Evolutionary conservation across 2,113 vertebrate genomes (phyloP), one percentile per base, ranked within the genome.

Genomic region (Mustelus asterias): DNA sequence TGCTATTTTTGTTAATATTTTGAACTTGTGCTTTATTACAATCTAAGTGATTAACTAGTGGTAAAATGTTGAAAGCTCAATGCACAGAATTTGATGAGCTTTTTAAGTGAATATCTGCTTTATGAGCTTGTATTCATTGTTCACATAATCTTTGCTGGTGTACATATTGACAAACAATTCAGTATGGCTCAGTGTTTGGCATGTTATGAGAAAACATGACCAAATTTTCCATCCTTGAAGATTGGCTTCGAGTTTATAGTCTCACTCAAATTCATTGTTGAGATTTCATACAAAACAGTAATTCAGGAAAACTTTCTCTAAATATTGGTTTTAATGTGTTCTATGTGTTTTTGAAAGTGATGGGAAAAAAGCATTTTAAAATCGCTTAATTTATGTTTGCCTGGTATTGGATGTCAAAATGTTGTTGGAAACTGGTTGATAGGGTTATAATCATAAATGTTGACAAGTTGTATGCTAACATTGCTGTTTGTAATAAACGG

Each of bases 381-480:
- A 86, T 8, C 41, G 3, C 22, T 18, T 16, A 67, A 37, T n/a
- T 86, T 86, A 44, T 86, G 83, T 41, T 44, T 86, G 37, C 7
- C 83, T 86, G 18, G 83, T 18, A 86, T 41, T 0, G 20, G 83
- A 44, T 72, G 37, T 48, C 83, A 86, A 86, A 41, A 86, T 86
- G 83, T 86, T 86, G 83, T 86, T 86, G 83, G 41, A 86, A 86
- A 86, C 41, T 86, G 41, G 83, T 14, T 86, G 37, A 86, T 86
- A 20, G 41, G 41, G n/a, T 14, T 85, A 41, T 86, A 44, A 22
- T 41, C 20, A 86, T 41, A 48, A 44, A 86, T 41, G 24, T 85
- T 44, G 33, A 83, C n/a, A 85, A 41, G n/a, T 6, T 44, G 41
- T 2, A n/a, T 18, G 41, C 80, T 41, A 41, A 86, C 41, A 48